Base-by-base conservation (phyloP, 2,797 vertebrate genomes). In the Avahi laniger region DNA sequence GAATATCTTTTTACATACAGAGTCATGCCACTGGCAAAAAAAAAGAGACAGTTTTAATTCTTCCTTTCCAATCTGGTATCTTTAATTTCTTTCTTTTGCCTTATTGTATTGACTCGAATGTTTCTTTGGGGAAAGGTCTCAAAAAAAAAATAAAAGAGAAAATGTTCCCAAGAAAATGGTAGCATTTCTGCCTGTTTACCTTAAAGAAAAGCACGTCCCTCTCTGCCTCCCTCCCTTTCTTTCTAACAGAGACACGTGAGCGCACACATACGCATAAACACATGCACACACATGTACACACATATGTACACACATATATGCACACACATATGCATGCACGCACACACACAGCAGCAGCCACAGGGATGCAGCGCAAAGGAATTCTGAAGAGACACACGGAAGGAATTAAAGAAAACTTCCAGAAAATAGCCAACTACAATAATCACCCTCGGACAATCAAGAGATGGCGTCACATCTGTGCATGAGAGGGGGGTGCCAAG, bases 391-490 rank as follows among this genome's bases (percentile, higher is more conserved):
- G 2, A 18, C 38, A 43, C n/a, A 8, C 4, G 59, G 20, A 35
- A 38, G 46, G 46, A 59, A 13, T 41, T 2, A 33, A 79, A 24
- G 2, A 26, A 30, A 41, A 41, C 20, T 5, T 24, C 17, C 4
- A 0, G 4, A 8, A 30, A 30, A 33, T 5, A 33, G 48, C 57
- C 35, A 35, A 38, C 4, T 7, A 5, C 0, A 15, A 52, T 26
- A 6, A 5, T 11, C 15, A 0, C 7, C 41, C 52, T 78, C 69
- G 41, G 76, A 59, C 17, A 83, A 59, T 33, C 13, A 46, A 48
- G 38, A 46, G 38, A 9, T 18, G 7, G 14, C 3, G 1, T 3
- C 2, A 7, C 4, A 41, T 15, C 11, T 2, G 2, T 4, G 69
- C 28, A 18, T 3, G 14, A 46, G n/a, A 72, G 17, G 41, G n/a